Evolutionary conservation across 2,888 invertebrate genomes (phyloP).

Genomic region (Blastobasis lacticolella): DNA sequence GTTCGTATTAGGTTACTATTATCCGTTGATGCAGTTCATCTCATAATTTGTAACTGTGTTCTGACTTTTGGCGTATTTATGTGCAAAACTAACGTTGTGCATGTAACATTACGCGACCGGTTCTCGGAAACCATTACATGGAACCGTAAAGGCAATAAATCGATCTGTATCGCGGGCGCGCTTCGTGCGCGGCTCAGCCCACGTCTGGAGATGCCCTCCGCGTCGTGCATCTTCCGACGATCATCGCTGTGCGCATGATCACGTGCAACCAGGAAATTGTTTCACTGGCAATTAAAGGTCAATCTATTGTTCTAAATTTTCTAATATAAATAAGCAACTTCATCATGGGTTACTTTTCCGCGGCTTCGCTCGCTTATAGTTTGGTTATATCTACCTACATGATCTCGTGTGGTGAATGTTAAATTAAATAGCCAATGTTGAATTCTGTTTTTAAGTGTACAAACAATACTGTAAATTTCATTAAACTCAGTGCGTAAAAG

Average conservation of each 20-base stretch:
- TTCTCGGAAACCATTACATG: too few species aligned
- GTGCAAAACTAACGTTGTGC: too few species aligned
- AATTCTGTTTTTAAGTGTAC: too few species aligned
- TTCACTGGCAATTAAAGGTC: conserved; percentile 20
- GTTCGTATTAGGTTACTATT: conserved; percentile 7
- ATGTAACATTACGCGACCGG: too few species aligned
- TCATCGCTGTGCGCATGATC: conserved; percentile 31
- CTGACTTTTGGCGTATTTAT: conserved; percentile 10
- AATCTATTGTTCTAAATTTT: conserved; percentile 1
- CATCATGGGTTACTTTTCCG: neutral
- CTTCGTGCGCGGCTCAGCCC: conserved; percentile 38
- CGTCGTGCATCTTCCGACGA: conserved; percentile 29
- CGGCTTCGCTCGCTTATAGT: too few species aligned
- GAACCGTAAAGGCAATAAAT: conserved; percentile 25
- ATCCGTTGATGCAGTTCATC: conserved; percentile 12
- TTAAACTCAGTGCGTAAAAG: too few species aligned
- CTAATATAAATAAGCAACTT: neutral
- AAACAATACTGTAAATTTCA: too few species aligned
- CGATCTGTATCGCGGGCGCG: conserved; percentile 34
- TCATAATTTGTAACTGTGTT: conserved; percentile 16
- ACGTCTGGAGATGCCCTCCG: conserved; percentile 21
- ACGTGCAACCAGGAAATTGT: conserved; percentile 29
- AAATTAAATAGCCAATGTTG: too few species aligned
- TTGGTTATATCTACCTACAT: too few species aligned
- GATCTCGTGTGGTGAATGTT: too few species aligned